phyloP scores from a whole-genome alignment of 2,113 vertebrate species.

The Ctenodactylus gundi region DNA sequence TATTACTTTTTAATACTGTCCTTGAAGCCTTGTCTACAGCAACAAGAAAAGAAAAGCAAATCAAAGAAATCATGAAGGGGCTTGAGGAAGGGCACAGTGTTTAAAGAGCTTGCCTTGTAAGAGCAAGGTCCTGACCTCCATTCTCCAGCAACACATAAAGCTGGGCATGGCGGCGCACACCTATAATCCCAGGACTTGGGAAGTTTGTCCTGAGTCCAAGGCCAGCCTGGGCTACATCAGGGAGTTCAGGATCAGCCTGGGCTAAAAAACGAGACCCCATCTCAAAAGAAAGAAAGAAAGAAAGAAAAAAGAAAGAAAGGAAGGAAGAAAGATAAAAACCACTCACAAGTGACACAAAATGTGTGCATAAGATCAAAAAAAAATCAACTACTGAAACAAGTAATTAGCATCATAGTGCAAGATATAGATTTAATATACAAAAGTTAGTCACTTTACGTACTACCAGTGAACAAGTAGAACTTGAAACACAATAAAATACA shows the following conservation, averaged over 20 bases:
- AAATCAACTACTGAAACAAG: not conserved
- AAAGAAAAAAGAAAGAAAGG: not conserved
- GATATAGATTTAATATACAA: not conserved
- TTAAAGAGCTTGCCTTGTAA: too few relatives aligned
- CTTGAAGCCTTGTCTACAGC: not conserved
- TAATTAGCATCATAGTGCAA: not conserved
- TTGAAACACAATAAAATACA: conserved; percentile 24
- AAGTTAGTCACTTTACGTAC: not conserved
- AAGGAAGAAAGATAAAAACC: not conserved
- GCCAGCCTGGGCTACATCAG: too few relatives aligned
- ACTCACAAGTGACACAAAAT: not conserved
- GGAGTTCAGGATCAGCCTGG: too few relatives aligned
- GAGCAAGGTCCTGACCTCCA: too few relatives aligned
- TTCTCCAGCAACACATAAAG: too few relatives aligned
- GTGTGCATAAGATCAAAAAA: not conserved
- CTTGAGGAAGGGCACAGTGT: too few relatives aligned
- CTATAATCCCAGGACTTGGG: too few relatives aligned
- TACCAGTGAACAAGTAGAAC: not conserved
- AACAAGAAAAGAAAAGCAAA: not conserved
- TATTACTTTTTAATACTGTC: not conserved
- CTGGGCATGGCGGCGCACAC: too few relatives aligned
- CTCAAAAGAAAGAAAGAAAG: not conserved
- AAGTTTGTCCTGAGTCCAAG: too few relatives aligned
- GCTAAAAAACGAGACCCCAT: too few relatives aligned
- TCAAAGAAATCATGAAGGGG: too few relatives aligned